phyloP scores from a whole-genome alignment of 1,140 invertebrate genomes.

The Trypoxylus dichotomus region DNA sequence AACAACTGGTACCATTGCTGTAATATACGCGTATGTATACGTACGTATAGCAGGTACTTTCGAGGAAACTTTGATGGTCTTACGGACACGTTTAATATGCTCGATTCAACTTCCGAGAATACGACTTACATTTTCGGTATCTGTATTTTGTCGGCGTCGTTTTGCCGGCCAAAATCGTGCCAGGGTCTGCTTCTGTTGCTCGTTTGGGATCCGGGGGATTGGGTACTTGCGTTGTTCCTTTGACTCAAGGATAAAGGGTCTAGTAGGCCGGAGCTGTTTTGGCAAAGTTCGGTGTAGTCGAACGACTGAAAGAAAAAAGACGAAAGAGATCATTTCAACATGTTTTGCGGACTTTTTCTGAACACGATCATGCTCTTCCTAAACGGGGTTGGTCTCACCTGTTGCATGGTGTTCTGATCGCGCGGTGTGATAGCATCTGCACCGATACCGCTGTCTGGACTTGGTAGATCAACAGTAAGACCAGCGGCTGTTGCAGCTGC shows the following conservation, averaged over 20 bases:
- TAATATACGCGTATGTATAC: background rate
- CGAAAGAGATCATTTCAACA: background rate
- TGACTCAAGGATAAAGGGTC: slow-evolving; percentile 55
- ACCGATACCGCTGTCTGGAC: slow-evolving; percentile 89
- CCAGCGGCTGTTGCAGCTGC: slow-evolving; percentile 65
- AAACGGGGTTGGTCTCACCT: slow-evolving; percentile 62
- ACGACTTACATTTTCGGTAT: slow-evolving; percentile 95
- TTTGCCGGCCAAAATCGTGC: slow-evolving; percentile 90
- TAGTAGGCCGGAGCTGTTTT: slow-evolving; percentile 59
- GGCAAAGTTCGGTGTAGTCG: slow-evolving; percentile 85
- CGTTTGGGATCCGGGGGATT: slow-evolving; percentile 64
- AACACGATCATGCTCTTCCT: background rate
- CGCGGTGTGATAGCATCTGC: slow-evolving; percentile 87
- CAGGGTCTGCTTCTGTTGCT: slow-evolving; percentile 73
- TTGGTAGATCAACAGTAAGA: slow-evolving; percentile 87
- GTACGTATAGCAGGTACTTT: slow-evolving; percentile 1
- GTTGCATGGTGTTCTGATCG: slow-evolving; percentile 84
- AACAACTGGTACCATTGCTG: background rate
- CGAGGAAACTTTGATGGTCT: background rate
- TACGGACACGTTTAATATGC: background rate
- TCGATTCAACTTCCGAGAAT: background rate
- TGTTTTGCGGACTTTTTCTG: background rate
- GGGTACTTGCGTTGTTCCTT: slow-evolving; percentile 65
- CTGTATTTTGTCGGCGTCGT: slow-evolving; percentile 93
- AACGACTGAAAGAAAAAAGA: slow-evolving; percentile 69